Percentiles rank a stretch among this genome's conserved stretches.
These are phyloP conservation scores for Blastobasis lacticolella DNA, from an alignment of 2,888 invertebrate genomes.

Conservation along the genomic window DNA sequence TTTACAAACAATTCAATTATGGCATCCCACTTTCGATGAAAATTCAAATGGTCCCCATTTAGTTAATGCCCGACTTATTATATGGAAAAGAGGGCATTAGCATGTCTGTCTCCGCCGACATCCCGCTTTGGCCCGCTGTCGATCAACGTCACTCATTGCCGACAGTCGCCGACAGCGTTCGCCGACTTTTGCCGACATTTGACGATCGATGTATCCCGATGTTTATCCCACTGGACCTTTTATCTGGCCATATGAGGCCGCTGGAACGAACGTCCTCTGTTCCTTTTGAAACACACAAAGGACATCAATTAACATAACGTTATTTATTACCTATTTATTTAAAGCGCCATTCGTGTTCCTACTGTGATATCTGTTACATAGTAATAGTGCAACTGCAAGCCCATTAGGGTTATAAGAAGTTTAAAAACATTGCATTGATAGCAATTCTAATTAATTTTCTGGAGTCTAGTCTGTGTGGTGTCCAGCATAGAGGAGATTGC, in stretches of 20 bases:
- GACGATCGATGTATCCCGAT: slow-evolving; percentile 49
- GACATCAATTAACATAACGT: slow-evolving; percentile 55
- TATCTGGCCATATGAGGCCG: slow-evolving; percentile 64
- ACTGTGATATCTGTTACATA: no score
- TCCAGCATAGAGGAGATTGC: no score
- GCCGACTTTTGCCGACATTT: slow-evolving; percentile 44
- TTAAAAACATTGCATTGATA: no score
- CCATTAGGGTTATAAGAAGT: no score
- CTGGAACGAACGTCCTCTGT: slow-evolving; percentile 52
- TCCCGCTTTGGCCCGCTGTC: slow-evolving; percentile 45
- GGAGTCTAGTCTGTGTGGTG: no score
- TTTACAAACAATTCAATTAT: slow-evolving; percentile 25
- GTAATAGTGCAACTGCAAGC: no score
- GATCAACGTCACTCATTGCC: slow-evolving; percentile 58
- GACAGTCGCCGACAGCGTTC: slow-evolving; percentile 23
- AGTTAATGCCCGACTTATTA: slow-evolving; percentile 58
- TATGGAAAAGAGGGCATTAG: slow-evolving; percentile 68
- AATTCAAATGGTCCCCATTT: slow-evolving; percentile 35
- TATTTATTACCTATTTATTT: neutral
- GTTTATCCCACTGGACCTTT: slow-evolving; percentile 58
- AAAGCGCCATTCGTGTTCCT: no score
- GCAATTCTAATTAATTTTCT: no score
- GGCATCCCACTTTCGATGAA: slow-evolving; percentile 27
- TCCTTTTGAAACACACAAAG: slow-evolving; percentile 51
- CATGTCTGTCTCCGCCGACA: slow-evolving; percentile 53